A percentile compares a stretch with the other conserved stretches of the same genome.
Conservation (phyloP, 2,888 invertebrate genomes). For the Melieria omissa region DNA sequence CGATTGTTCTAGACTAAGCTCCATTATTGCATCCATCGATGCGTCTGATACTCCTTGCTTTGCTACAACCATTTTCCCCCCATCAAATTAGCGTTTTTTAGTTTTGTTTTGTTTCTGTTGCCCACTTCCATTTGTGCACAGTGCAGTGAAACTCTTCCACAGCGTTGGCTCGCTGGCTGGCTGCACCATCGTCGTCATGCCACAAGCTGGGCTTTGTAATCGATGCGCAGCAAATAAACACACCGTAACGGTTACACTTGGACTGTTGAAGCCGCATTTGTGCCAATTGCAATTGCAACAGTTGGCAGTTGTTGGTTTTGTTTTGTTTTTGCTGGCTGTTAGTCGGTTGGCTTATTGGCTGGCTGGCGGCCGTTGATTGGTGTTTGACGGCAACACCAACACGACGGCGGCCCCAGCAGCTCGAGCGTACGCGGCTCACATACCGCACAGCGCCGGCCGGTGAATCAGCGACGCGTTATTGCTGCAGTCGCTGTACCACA, state of each 20-base stretch:
- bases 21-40: too few species aligned
- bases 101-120: not conserved
- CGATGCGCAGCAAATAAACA: slow-evolving; percentile 19
- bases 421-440: slow-evolving; percentile 25
- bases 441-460: slow-evolving; percentile 32
- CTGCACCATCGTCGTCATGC: not conserved
- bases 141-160: not conserved
- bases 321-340: slow-evolving; percentile 4
- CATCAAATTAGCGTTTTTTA: too few species aligned
- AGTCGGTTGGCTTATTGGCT: slow-evolving; percentile 31
- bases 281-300: slow-evolving; percentile 43
- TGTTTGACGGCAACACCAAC: not conserved
- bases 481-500: slow-evolving; percentile 18
- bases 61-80: not conserved
- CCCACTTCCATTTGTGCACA: not conserved
- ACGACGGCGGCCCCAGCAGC: slow-evolving; percentile 21
- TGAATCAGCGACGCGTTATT: slow-evolving; percentile 40
- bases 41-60: not conserved
- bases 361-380: not conserved
- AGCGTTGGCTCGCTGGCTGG: not conserved
- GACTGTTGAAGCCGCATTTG: slow-evolving; percentile 44
- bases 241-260: slow-evolving; percentile 50
- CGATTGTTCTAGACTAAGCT: too few species aligned
- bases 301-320: slow-evolving; percentile 2
- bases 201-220: slow-evolving; percentile 7